A percentile compares a stretch with the other conserved stretches of the same genome.
These are phyloP conservation scores for Orthosia gothica DNA, from an alignment of 2,888 invertebrate genomes.

Conservation along the genomic window DNA sequence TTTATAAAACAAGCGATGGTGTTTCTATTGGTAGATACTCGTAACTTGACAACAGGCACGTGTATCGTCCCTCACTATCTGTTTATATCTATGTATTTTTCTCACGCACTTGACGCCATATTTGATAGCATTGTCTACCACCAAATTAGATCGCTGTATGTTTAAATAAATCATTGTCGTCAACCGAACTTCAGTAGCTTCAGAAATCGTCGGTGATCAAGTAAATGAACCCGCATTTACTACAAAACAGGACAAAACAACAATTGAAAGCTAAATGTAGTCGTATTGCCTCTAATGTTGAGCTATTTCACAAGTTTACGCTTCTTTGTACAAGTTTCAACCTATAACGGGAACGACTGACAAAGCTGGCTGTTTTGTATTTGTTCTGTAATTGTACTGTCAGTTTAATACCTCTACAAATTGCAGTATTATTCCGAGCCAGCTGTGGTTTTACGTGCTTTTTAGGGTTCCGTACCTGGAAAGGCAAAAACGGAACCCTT, in stretches of 20 bases:
- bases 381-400: conserved; percentile 41
- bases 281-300: conserved; percentile 43
- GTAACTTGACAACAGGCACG: conserved; percentile 34
- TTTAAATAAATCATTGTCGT: conserved; percentile 18
- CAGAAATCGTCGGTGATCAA: conserved; percentile 21
- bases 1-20: conserved; percentile 38
- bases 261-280: conserved; percentile 48
- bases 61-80: conserved; percentile 12
- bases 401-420: conserved; percentile 42
- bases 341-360: conserved; percentile 39
- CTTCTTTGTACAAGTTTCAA: conserved; percentile 53
- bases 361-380: conserved; percentile 43
- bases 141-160: conserved; percentile 22
- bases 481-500: no score
- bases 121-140: conserved; percentile 32
- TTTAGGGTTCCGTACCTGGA: no score
- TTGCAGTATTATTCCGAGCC: conserved; percentile 14
- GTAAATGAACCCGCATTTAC: conserved; percentile 30
- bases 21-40: conserved; percentile 25
- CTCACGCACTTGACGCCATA: conserved; percentile 32
- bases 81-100: conserved; percentile 31
- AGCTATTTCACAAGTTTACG: conserved; percentile 44
- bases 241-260: conserved; percentile 42
- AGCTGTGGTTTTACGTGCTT: background rate
- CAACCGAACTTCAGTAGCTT: conserved; percentile 30